These are phyloP conservation scores for Drosophila paracracens DNA, from an alignment of 2,888 invertebrate species.

Conservation along the genomic window DNA sequence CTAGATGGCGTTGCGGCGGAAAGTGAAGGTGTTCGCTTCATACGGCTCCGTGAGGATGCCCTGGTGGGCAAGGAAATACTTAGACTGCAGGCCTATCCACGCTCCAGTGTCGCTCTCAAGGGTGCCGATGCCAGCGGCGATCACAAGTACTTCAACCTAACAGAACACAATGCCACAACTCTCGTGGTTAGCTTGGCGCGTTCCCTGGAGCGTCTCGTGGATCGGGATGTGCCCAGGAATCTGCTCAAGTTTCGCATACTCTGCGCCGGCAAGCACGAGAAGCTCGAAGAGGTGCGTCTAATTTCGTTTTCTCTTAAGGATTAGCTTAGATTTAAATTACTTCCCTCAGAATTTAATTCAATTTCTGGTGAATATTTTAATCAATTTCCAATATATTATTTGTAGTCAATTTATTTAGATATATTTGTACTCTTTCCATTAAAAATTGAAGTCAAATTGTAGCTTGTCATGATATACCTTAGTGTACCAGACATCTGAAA, in stretches of 20 bases:
- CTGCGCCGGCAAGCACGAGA: conserved; percentile 86
- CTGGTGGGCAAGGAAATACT: conserved; percentile 92
- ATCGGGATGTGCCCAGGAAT: conserved; percentile 92
- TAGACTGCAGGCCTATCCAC: conserved; percentile 92
- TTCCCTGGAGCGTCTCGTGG: conserved; percentile 92
- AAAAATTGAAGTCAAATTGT: background rate
- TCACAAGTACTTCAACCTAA: conserved; percentile 84
- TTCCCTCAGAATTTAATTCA: background rate
- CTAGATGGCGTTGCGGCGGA: conserved; percentile 85
- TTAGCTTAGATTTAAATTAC: background rate
- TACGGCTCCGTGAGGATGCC: conserved; percentile 93
- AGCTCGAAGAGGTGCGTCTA: conserved; percentile 82
- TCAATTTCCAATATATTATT: background rate
- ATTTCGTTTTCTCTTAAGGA: background rate
- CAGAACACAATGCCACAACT: conserved; percentile 91
- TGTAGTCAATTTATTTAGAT: background rate
- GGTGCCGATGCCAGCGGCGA: conserved; percentile 82
- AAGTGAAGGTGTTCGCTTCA: conserved; percentile 92
- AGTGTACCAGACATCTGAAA: background rate
- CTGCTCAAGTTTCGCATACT: conserved; percentile 92
- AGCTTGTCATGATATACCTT: background rate
- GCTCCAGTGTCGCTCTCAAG: conserved; percentile 85
- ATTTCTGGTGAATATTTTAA: background rate
- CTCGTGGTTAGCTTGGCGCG: conserved; percentile 91
- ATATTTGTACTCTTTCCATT: background rate